Conservation (phyloP, 1,140 invertebrate species). For the Hormaphis cornu region DNA sequence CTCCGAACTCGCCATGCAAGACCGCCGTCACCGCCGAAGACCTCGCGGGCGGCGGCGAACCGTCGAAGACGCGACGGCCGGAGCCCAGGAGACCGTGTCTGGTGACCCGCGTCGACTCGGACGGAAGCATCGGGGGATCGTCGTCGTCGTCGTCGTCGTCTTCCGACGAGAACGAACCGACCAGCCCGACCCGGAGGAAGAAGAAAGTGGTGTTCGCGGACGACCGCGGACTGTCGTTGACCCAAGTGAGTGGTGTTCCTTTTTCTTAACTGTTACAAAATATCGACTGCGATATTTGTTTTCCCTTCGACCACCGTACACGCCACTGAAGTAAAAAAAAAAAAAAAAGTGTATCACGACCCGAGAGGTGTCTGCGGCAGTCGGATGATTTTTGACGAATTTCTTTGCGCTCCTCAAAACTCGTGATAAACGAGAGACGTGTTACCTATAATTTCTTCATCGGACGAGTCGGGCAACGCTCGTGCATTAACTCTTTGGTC, state of each 20-base stretch:
- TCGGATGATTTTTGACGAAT: too few relatives aligned
- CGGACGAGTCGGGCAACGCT: too few relatives aligned
- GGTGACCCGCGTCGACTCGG: slow-evolving; percentile 42
- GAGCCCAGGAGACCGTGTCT: slow-evolving; percentile 45
- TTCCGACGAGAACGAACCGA: slow-evolving; percentile 39
- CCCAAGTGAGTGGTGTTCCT: slow-evolving; percentile 57
- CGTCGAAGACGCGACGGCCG: slow-evolving; percentile 38
- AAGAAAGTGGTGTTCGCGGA: slow-evolving; percentile 92
- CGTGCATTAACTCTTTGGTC: too few relatives aligned
- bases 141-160: slow-evolving; percentile 28
- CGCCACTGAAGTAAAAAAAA: too few relatives aligned
- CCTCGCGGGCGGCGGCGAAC: slow-evolving; percentile 41
- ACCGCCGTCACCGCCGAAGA: too few relatives aligned
- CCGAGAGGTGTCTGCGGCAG: too few relatives aligned
- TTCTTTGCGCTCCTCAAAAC: too few relatives aligned
- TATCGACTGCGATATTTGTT: neutral
- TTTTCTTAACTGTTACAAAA: too few relatives aligned
- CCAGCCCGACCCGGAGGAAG: slow-evolving; percentile 49
- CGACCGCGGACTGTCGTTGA: slow-evolving; percentile 74
- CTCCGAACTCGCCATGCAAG: slow-evolving; percentile 33
- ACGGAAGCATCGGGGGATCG: slow-evolving; percentile 9
- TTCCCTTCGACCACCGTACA: too few relatives aligned
- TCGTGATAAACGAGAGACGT: too few relatives aligned
- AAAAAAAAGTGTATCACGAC: too few relatives aligned
- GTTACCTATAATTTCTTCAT: too few relatives aligned